These are phyloP conservation scores for Rhagonycha lutea DNA, from an alignment of 2,888 invertebrate genomes.

Conservation along the genomic window DNA sequence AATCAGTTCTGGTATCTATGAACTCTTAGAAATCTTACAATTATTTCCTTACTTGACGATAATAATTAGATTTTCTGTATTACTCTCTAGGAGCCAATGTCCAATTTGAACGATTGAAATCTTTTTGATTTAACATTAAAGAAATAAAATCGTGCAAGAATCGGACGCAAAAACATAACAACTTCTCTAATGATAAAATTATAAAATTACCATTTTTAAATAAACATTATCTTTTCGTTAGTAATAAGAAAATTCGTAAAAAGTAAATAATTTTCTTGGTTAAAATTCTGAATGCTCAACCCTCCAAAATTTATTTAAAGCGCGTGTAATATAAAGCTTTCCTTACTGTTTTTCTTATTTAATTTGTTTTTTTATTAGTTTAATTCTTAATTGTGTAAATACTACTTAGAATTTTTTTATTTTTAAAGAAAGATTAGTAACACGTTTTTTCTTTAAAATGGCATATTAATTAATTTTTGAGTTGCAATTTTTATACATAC, in stretches of 20 bases:
- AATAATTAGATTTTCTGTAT: neutral
- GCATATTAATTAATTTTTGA: neutral
- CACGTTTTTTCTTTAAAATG: neutral
- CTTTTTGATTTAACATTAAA: too few species aligned
- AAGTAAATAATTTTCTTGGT: neutral
- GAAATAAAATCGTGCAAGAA: neutral
- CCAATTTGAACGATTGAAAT: neutral
- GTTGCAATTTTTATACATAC: neutral
- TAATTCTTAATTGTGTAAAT: neutral
- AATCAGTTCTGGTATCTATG: neutral
- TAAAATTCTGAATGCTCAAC: neutral
- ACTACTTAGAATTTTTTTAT: neutral
- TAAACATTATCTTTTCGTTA: neutral
- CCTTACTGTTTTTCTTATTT: neutral
- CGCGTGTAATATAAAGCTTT: neutral
- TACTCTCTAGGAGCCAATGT: neutral
- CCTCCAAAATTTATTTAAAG: neutral
- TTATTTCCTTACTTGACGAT: neutral
- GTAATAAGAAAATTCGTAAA: neutral
- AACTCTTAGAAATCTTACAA: too few species aligned
- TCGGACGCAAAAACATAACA: too few species aligned
- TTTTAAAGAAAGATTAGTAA: neutral
- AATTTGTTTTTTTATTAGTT: neutral
- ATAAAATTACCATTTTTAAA: neutral
- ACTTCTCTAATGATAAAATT: neutral